Base-by-base conservation (phyloP, 2,888 invertebrate genomes). In the Empis stercorea region DNA sequence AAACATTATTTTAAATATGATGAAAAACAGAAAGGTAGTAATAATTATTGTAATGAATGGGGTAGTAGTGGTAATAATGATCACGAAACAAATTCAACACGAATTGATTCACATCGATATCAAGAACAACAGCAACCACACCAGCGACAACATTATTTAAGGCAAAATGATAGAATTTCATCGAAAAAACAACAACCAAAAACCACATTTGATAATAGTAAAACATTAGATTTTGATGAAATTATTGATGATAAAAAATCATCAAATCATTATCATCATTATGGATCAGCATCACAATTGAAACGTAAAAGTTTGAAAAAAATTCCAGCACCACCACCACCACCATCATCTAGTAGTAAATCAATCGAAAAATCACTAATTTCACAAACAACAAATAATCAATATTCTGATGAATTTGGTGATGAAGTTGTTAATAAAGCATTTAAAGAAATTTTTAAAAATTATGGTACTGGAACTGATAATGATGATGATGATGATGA, bases 401-500 rank as follows among this genome's bases (percentile, higher is more conserved):
- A 51, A 9, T 27, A 27, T 27, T 27, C 23, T 2, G 23, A 27
- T 27, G 23, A 27, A 27, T 6, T 27, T 27, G 64, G 61, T 32
- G 51, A 62, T 10, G 59, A 57, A 30, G 60, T 68, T 46, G 65
- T 68, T 4, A 64, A 66, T 47, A 61, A 61, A 11, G 66, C 66
- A 10, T 68, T 67, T 39, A 64, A 64, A 45, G 68, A 60, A 45
- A 65, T 65, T 23, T 66, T 68, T 51, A 55, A 61, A 2, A 58
- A 59, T 10, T 64, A 66, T 51, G 60, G 59, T 42, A 58, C 59
- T 36, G 58, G 57, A 13, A 64, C 61, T 10, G 64, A 61, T 7
- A 56, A 61, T 2, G 51, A 54, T 10, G 58, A 61, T 11, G 57
- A 57, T n/a, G 20, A 40, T 14, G 11, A 5, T 20, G 16, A 17